Percentiles rank a stretch among this genome's conserved stretches.
Conservation (phyloP, 1,140 invertebrate genomes). For the silkworm (Bombyx mori) region DNA sequence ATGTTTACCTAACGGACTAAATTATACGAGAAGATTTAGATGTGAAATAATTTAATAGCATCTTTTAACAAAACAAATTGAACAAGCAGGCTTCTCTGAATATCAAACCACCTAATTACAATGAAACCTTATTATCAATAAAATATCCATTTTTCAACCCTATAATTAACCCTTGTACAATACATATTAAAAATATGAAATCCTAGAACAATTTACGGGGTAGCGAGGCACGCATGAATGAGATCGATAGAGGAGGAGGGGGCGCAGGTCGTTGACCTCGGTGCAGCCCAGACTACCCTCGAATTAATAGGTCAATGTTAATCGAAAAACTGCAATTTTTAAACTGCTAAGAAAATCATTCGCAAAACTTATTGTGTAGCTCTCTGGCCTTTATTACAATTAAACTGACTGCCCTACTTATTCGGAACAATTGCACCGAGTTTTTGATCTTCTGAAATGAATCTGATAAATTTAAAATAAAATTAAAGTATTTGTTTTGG, state of each 20-base stretch:
- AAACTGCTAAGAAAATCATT: not conserved
- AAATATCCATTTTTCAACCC: not conserved
- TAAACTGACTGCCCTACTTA: too few relatives aligned
- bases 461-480: too few relatives aligned
- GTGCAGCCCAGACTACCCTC: slow-evolving; percentile 3
- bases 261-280: slow-evolving; percentile 28
- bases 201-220: slow-evolving; percentile 1
- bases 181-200: not conserved
- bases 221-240: slow-evolving; percentile 29
- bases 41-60: not conserved
- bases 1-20: too few relatives aligned
- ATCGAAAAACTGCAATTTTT: slow-evolving; percentile 2
- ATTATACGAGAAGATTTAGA: too few relatives aligned
- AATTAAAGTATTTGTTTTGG: too few relatives aligned
- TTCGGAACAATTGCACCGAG: too few relatives aligned
- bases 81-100: not conserved
- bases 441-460: too few relatives aligned
- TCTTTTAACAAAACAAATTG: not conserved
- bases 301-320: slow-evolving; percentile 17
- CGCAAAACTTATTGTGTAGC: not conserved
- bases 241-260: slow-evolving; percentile 33
- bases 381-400: too few relatives aligned
- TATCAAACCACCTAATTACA: not conserved
- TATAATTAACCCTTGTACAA: not conserved
- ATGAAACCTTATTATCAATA: not conserved